Evolutionary conservation across 2,888 invertebrate genomes (phyloP), one percentile per base, ranked within the genome.

Genomic region (Tineola bisselliella): DNA sequence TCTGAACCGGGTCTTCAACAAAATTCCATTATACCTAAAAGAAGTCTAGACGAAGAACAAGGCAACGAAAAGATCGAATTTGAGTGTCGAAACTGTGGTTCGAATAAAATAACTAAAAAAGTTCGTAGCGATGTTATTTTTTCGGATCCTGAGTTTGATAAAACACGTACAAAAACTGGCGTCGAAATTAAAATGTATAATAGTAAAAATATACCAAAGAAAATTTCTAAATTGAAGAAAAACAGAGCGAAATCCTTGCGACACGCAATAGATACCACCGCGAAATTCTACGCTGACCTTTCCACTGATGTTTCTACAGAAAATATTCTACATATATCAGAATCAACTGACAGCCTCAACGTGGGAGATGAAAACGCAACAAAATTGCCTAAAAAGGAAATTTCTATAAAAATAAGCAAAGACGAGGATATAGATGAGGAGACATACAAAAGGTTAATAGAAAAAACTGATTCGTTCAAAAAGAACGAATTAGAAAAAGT

Each of bases 171-270:
- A 1, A 84, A 81, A 68, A 68, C 75, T 0, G 86, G 83, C 63
- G 70, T 88, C 65, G 90, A 90, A 74, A 83, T 89, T 48, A 89
- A 88, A 71, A 88, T 89, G 81, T 92, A 91, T 69, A 92, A 89
- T 65, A 87, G 89, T 52, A 92, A 92, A 83, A 90, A 91, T 12
- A 84, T 92, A 74, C 91, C 91, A 72, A 91, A 92, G 78, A 90
- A 91, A 72, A 91, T 92, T 67, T 89, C 90, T n/a, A 91, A 90
- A 71, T 74, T 92, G 59, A 92, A 91, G 70, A 92, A 92, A 70
- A 90, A 89, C 65, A 89, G 91, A 67, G 89, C 89, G 59, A 89
- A 89, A 69, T 83, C 87, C 8, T 73, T 86, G 25, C 86, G 89
- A 38, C 66, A 82, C 0, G 80, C 78, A 8, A 70, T 79, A 11